Conservation (phyloP, 2,888 invertebrate genomes). For the Nemapogon koenigi region DNA sequence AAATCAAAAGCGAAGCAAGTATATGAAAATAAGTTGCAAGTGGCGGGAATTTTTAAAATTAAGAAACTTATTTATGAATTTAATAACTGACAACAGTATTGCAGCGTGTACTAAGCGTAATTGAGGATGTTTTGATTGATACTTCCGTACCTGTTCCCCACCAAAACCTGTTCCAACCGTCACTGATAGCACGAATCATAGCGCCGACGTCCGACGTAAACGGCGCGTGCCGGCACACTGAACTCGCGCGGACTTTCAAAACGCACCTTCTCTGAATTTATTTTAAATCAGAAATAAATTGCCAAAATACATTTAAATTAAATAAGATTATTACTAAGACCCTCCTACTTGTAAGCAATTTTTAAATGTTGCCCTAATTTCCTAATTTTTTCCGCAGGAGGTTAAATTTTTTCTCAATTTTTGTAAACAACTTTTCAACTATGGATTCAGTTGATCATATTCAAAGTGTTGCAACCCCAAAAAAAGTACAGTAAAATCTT, state of each 20-base stretch:
- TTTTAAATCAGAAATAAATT: slow-evolving; percentile 1
- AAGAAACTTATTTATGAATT: neutral
- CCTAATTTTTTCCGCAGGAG: too few relatives aligned
- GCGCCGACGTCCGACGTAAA: slow-evolving; percentile 36
- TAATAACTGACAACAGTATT: too few relatives aligned
- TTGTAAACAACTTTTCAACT: too few relatives aligned
- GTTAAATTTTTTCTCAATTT: too few relatives aligned
- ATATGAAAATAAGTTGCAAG: too few relatives aligned
- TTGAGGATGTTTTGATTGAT: slow-evolving; percentile 44
- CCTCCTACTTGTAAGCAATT: too few relatives aligned
- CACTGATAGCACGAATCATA: slow-evolving; percentile 54
- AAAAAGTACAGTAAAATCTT: too few relatives aligned
- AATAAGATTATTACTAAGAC: too few relatives aligned
- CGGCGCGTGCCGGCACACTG: slow-evolving; percentile 50
- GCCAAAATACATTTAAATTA: too few relatives aligned
- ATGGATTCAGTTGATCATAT: too few relatives aligned
- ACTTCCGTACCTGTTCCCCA: slow-evolving; percentile 59
- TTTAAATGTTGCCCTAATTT: too few relatives aligned
- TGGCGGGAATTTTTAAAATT: slow-evolving; percentile 2
- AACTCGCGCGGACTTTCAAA: slow-evolving; percentile 15
- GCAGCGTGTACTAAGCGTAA: slow-evolving; percentile 18
- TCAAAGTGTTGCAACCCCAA: too few relatives aligned
- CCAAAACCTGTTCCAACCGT: slow-evolving; percentile 58
- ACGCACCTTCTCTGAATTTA: slow-evolving; percentile 10
- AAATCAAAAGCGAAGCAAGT: slow-evolving; percentile 1